Base-by-base conservation (phyloP, 2,888 invertebrate species). In the Polietes domitor region DNA sequence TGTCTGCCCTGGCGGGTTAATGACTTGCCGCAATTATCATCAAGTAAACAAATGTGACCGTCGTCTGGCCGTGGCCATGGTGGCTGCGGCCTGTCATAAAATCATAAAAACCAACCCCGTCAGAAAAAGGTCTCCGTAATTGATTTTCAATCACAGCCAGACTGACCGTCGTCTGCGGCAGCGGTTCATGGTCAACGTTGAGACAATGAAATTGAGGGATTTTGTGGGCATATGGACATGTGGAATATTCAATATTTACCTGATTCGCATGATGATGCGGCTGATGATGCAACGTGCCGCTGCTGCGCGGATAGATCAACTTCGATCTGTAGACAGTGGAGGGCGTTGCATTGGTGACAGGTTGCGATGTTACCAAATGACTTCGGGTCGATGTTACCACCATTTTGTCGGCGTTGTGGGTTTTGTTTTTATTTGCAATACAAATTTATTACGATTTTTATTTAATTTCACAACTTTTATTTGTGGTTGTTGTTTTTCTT, bases 361-460 rank as follows among this genome's bases (percentile, higher is more conserved):
- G 89, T 28, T 88, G 87, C 70, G 87, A 87, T 61, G 88, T 87
- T 82, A 89, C 86, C 86, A 91, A 86, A 15, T 91, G 91, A 87
- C 89, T 91, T 37, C 91, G 89, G 63, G 91, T 90, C 37, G 91
- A 89, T 71, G 92, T 92, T 68, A 91, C 91, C 80, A 91, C 91
- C 91, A 91, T 91, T 80, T 82, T 88, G 50, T 37, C 10, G 37
- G 19, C 17, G 10, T 70, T 73, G 32, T 0, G 21, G 2, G 12
- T 74, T 19, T 74, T 58, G 55, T 80, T 70, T 58, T n/a, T n/a
- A n/a, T 28, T 80, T 32, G 19, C 41, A 6, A 5, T 26, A 12
- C 37, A n/a, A n/a, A n/a, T n/a, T n/a, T n/a, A n/a, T n/a, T n/a
- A n/a, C n/a, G n/a, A n/a, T n/a, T n/a, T n/a, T n/a, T n/a, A n/a